Conservation (phyloP, 2,888 invertebrate species). For the Epinotia ramella region DNA sequence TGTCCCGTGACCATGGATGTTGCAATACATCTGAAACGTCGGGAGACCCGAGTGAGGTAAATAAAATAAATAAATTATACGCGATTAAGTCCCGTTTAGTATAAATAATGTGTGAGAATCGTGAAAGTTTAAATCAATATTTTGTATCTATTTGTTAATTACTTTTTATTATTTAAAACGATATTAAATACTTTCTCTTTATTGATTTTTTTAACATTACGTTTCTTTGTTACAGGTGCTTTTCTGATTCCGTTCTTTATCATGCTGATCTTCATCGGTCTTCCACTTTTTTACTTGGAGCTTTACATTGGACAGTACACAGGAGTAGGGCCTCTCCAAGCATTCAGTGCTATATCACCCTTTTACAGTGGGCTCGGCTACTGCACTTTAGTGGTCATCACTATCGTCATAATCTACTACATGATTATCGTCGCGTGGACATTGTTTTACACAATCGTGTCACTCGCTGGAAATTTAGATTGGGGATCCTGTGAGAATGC, state of each 20-base stretch:
- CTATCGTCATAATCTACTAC: slow-evolving; percentile 90
- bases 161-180: not conserved
- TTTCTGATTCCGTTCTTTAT: slow-evolving; percentile 90
- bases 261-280: slow-evolving; percentile 90
- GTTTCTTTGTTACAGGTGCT: slow-evolving; percentile 86
- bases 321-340: slow-evolving; percentile 89
- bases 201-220: not conserved
- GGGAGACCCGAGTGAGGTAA: no score
- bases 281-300: slow-evolving; percentile 93
- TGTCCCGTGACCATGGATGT: no score
- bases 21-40: no score
- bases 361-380: slow-evolving; percentile 87
- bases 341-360: slow-evolving; percentile 87
- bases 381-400: slow-evolving; percentile 89
- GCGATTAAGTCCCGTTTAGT: no score
- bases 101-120: no score
- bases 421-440: slow-evolving; percentile 93
- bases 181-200: not conserved
- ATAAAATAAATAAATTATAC: no score
- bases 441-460: slow-evolving; percentile 90
- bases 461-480: slow-evolving; percentile 86
- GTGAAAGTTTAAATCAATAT: no score
- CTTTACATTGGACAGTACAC: slow-evolving; percentile 92
- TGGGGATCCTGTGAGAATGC: slow-evolving; percentile 89
- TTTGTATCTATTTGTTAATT: not conserved